Conservation (phyloP, 2,113 vertebrate species). For the Brienomyrus longianalis region DNA sequence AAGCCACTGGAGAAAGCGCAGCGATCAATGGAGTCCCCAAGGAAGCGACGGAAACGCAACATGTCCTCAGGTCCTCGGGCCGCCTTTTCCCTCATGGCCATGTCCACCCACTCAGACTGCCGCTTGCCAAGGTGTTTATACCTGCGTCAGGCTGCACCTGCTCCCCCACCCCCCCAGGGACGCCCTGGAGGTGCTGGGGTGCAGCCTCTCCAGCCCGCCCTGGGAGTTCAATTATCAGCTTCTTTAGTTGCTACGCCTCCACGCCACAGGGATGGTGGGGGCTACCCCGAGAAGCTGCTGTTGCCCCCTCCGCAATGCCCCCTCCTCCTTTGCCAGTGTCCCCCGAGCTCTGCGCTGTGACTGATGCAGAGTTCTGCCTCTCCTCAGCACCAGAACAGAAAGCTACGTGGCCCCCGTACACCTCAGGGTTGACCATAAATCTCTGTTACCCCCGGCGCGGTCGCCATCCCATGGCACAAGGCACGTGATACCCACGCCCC, state of each 20-base stretch:
- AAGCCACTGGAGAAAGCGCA: constrained; percentile 32
- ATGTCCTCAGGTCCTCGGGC: constrained; percentile 41
- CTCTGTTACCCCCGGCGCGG: background rate
- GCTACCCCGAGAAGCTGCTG: background rate
- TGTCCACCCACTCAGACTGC: constrained; percentile 36
- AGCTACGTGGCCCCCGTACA: background rate
- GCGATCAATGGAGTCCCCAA: constrained; percentile 57
- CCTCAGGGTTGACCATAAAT: background rate
- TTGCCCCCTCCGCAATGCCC: background rate
- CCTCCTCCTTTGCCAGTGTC: background rate
- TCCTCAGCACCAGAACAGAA: background rate
- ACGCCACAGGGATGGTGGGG: background rate
- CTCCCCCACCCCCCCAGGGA: constrained; percentile 41
- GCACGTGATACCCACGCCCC: background rate
- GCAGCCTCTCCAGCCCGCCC: constrained; percentile 41
- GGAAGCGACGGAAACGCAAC: constrained; percentile 44
- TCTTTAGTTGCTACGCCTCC: constrained; percentile 51
- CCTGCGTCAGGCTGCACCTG: constrained; percentile 61
- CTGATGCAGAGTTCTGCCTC: background rate
- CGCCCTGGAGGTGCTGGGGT: constrained; percentile 46
- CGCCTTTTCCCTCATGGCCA: constrained; percentile 41
- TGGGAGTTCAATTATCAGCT: constrained; percentile 47
- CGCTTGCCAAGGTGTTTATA: constrained; percentile 61
- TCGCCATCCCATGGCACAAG: background rate
- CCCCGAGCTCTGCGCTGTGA: background rate